phyloP scores from a whole-genome alignment of 2,888 invertebrate species.

The Sarcophaga rosellei region DNA sequence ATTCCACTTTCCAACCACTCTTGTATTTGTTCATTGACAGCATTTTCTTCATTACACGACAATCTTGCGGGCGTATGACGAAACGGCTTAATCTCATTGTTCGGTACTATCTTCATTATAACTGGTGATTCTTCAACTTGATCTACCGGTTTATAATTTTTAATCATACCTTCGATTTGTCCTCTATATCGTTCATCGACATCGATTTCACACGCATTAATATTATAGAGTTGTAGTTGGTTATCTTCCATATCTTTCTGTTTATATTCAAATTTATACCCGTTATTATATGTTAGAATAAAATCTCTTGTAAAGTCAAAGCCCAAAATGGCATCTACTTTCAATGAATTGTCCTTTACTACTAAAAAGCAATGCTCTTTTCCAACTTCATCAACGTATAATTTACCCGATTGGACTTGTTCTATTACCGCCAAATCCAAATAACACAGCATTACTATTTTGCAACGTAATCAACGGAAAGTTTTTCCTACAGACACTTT shows the following conservation, averaged over 20 bases:
- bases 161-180: too few species aligned
- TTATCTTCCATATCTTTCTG: neutral
- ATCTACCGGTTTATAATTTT: too few species aligned
- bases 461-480: neutral
- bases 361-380: neutral
- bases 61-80: slow-evolving; percentile 30
- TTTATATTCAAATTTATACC: slow-evolving; percentile 7
- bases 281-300: neutral
- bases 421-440: neutral
- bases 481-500: neutral
- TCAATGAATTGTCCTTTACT: neutral
- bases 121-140: neutral
- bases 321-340: neutral
- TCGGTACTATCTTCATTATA: slow-evolving; percentile 10
- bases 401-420: neutral
- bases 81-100: slow-evolving; percentile 24
- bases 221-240: slow-evolving; percentile 16
- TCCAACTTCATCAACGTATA: neutral
- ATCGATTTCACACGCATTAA: neutral
- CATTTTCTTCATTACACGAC: slow-evolving; percentile 33
- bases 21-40: slow-evolving; percentile 41
- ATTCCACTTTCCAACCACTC: slow-evolving; percentile 62
- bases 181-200: too few species aligned
- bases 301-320: neutral
- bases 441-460: neutral